Evolutionary conservation across 2,113 vertebrate species (phyloP).

Genomic region (Solea senegalensis): DNA sequence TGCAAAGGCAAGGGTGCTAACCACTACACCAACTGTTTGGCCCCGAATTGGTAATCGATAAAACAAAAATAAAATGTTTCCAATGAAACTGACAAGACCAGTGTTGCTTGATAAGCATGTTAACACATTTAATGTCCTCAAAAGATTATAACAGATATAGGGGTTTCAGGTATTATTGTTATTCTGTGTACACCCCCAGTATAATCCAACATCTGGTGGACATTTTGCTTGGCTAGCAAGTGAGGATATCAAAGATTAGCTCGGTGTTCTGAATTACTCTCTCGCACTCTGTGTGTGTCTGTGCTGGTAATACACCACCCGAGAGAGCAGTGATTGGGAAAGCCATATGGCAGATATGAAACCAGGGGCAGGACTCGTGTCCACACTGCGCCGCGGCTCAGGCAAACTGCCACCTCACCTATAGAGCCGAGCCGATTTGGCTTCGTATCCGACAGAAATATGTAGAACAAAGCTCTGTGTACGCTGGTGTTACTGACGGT

Average conservation of each 20-base stretch:
- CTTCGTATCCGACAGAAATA: conserved; percentile 21
- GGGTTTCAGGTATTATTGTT: neutral
- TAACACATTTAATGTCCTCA: neutral
- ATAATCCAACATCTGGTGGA: conserved; percentile 1
- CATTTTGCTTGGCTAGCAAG: conserved; percentile 7
- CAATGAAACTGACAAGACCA: neutral
- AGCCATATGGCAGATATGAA: conserved; percentile 76
- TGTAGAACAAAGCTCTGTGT: conserved; percentile 34
- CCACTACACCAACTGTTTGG: no score
- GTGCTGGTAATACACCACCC: conserved; percentile 55
- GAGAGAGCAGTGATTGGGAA: conserved; percentile 58
- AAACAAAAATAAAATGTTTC: neutral
- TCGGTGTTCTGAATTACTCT: conserved; percentile 17
- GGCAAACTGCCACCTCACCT: conserved; percentile 61
- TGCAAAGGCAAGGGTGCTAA: no score
- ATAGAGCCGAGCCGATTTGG: conserved; percentile 55
- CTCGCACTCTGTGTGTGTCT: neutral
- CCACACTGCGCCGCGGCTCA: conserved; percentile 45
- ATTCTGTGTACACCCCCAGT: neutral
- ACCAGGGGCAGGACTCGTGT: conserved; percentile 60
- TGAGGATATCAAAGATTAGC: conserved; percentile 15
- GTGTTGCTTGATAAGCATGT: neutral
- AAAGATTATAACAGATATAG: neutral
- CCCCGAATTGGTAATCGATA: no score
- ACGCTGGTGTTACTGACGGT: conserved; percentile 21